These are phyloP conservation scores for Hephaestus fuliginosus DNA, from an alignment of 2,797 vertebrate genomes.

Conservation along the genomic window DNA sequence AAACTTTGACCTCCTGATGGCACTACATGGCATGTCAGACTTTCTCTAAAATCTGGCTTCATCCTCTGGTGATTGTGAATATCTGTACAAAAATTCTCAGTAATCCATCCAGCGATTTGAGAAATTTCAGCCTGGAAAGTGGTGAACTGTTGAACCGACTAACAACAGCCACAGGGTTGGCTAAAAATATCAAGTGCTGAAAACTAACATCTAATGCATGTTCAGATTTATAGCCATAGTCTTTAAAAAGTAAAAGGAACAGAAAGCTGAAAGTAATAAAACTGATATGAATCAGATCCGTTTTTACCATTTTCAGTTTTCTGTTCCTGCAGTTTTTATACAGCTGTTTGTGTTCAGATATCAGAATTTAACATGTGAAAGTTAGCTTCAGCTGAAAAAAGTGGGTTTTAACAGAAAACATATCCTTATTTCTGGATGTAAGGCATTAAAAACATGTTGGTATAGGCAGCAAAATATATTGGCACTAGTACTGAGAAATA, in stretches of 20 bases:
- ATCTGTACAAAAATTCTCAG: background rate
- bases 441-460: too few relatives aligned
- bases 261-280: too few relatives aligned
- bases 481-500: background rate
- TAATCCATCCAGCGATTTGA: background rate
- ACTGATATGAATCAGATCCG: too few relatives aligned
- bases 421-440: background rate
- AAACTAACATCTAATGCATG: background rate
- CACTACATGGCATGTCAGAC: too few relatives aligned
- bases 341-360: background rate
- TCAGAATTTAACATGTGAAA: background rate
- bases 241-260: background rate
- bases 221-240: background rate
- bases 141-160: background rate
- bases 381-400: background rate
- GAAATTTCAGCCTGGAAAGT: too few relatives aligned
- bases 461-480: background rate
- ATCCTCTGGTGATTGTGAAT: background rate
- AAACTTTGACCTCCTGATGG: too few relatives aligned
- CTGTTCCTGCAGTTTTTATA: background rate
- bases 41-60: background rate
- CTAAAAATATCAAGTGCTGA: slow-evolving; percentile 3
- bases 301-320: background rate
- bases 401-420: background rate
- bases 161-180: too few relatives aligned